phyloP scores from a whole-genome alignment of 2,797 vertebrate species.

The Hyperoplus immaculatus region DNA sequence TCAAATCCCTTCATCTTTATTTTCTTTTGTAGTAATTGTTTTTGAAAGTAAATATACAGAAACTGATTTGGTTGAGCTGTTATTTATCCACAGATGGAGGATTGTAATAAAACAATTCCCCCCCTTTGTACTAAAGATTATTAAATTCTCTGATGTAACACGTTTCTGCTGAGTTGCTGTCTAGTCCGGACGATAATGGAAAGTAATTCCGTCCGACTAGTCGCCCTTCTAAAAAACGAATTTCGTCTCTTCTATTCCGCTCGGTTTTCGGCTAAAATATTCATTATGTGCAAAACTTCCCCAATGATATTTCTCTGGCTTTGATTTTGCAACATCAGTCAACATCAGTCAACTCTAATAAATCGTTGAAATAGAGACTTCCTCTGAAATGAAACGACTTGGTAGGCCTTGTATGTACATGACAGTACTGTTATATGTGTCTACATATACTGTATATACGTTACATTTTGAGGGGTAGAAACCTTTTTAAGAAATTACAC shows the following conservation, averaged over 20 bases:
- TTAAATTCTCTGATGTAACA: conserved; percentile 38
- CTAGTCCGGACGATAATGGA: conserved; percentile 47
- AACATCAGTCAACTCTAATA: conserved; percentile 29
- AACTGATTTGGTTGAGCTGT: conserved; percentile 10
- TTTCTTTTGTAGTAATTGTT: not conserved
- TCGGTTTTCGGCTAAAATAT: conserved; percentile 54
- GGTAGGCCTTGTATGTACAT: not conserved
- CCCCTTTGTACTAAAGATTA: conserved; percentile 24
- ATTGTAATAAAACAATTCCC: conserved; percentile 5
- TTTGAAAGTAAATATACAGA: conserved; percentile 15
- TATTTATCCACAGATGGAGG: conserved; percentile 10
- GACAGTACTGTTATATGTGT: conserved; percentile 1
- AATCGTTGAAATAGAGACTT: conserved; percentile 36
- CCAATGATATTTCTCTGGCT: conserved; percentile 33
- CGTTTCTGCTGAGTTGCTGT: conserved; percentile 24
- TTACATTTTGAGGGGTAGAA: not conserved
- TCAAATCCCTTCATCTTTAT: conserved; percentile 1
- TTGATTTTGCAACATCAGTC: conserved; percentile 39
- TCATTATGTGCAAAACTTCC: conserved; percentile 40
- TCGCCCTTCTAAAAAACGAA: conserved; percentile 19
- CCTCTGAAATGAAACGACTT: conserved; percentile 17
- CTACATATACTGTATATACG: too few relatives aligned
- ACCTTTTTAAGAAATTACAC: not conserved
- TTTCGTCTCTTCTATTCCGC: conserved; percentile 37
- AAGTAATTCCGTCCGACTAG: conserved; percentile 54